Evolutionary conservation across 2,113 vertebrate genomes (phyloP).

Genomic region (Coregonus clupeaformis): DNA sequence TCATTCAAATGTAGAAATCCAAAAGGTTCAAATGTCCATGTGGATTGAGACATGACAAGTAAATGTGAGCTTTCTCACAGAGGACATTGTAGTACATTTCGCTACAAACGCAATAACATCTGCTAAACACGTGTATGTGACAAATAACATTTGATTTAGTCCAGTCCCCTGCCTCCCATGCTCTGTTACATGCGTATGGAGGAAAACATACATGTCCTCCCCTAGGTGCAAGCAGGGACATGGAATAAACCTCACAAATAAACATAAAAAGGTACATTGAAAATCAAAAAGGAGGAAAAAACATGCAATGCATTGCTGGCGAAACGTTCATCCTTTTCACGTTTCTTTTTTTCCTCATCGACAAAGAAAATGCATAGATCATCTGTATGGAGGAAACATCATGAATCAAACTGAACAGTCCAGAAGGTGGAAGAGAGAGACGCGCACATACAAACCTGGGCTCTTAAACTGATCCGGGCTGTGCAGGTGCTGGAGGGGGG

Average conservation of each 20-base stretch:
- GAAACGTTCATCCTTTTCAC: background rate
- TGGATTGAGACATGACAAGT: background rate
- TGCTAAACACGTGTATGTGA: too few relatives aligned
- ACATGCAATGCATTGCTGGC: conserved; percentile 62
- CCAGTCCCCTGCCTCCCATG: conserved; percentile 36
- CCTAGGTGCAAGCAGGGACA: conserved; percentile 61
- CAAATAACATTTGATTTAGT: too few relatives aligned
- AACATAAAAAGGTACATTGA: conserved; percentile 50
- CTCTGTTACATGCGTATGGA: conserved; percentile 64
- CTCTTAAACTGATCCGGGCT: conserved; percentile 87
- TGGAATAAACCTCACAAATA: conserved; percentile 53
- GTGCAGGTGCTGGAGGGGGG: conserved; percentile 75
- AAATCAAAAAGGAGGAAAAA: conserved; percentile 29
- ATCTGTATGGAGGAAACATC: background rate
- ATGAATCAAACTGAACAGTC: conserved; percentile 59
- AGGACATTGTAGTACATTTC: too few relatives aligned
- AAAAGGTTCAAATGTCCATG: conserved; percentile 33
- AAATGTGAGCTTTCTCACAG: background rate
- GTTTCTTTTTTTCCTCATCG: conserved; percentile 9
- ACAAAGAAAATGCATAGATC: background rate
- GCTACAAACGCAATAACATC: too few relatives aligned
- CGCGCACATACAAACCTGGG: conserved; percentile 83
- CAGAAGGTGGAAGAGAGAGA: conserved; percentile 63
- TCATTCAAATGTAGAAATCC: conserved; percentile 3
- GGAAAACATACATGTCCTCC: conserved; percentile 54